phyloP scores from a whole-genome alignment of 2,888 invertebrate species.

The Eupithecia inturbata region DNA sequence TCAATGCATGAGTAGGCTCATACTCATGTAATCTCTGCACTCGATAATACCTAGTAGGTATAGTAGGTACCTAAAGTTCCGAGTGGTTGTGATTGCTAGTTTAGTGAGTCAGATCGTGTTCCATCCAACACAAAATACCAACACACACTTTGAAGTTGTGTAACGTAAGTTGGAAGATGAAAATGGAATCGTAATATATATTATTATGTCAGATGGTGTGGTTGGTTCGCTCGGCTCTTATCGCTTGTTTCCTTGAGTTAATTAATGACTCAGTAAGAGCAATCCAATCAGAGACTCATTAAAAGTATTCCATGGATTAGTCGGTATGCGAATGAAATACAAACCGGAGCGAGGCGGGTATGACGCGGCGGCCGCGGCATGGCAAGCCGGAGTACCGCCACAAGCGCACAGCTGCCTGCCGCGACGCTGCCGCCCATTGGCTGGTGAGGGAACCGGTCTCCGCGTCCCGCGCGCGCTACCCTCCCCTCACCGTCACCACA shows the following conservation, averaged over 20 bases:
- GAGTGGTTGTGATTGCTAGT: slow-evolving; percentile 21
- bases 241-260: slow-evolving; percentile 53
- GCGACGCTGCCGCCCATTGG: slow-evolving; percentile 74
- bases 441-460: slow-evolving; percentile 73
- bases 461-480: slow-evolving; percentile 55
- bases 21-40: neutral
- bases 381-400: slow-evolving; percentile 49
- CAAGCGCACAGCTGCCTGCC: slow-evolving; percentile 74
- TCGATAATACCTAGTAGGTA: slow-evolving; percentile 28
- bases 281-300: slow-evolving; percentile 72
- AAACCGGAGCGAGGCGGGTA: slow-evolving; percentile 63
- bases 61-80: neutral
- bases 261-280: slow-evolving; percentile 63
- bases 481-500: slow-evolving; percentile 58
- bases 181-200: slow-evolving; percentile 24
- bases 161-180: slow-evolving; percentile 25
- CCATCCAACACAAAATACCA: slow-evolving; percentile 50
- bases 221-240: slow-evolving; percentile 42
- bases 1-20: neutral
- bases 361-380: slow-evolving; percentile 67
- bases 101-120: slow-evolving; percentile 38
- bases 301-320: slow-evolving; percentile 68
- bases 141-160: slow-evolving; percentile 46
- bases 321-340: slow-evolving; percentile 68
- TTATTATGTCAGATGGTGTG: neutral